These are phyloP conservation scores for Rhinichthys klamathensis DNA, from an alignment of 2,113 vertebrate genomes.

Conservation along the genomic window DNA sequence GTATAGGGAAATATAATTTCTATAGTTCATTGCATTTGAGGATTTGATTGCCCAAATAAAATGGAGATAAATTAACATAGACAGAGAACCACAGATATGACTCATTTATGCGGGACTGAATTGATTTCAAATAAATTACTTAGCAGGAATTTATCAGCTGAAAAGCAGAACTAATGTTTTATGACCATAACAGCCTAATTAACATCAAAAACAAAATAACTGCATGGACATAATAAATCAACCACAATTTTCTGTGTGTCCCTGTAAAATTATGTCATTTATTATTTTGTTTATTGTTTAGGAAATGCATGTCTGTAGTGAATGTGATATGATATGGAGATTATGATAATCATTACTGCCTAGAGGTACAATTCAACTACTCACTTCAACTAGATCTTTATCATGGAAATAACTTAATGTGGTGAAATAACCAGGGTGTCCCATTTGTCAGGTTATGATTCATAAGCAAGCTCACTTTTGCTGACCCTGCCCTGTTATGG, in stretches of 20 bases:
- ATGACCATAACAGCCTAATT: conserved; percentile 1
- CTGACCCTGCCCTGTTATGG: no score
- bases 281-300: neutral
- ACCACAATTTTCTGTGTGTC: neutral
- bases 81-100: conserved; percentile 3
- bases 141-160: neutral
- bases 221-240: neutral
- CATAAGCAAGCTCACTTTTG: no score
- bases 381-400: no score
- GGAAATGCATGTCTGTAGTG: neutral
- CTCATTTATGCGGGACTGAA: neutral
- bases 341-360: no score
- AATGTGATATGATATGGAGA: no score
- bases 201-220: neutral
- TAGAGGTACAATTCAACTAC: no score
- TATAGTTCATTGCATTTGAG: neutral
- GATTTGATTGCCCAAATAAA: neutral
- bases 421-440: no score
- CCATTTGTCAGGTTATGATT: no score
- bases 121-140: neutral
- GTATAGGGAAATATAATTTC: neutral
- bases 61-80: neutral
- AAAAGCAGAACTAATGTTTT: conserved; percentile 26
- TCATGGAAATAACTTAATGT: no score
- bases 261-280: neutral